Percentiles rank a stretch among this genome's conserved stretches.
Conservation (phyloP, 2,113 vertebrate species). For the Mastomys coucha region DNA sequence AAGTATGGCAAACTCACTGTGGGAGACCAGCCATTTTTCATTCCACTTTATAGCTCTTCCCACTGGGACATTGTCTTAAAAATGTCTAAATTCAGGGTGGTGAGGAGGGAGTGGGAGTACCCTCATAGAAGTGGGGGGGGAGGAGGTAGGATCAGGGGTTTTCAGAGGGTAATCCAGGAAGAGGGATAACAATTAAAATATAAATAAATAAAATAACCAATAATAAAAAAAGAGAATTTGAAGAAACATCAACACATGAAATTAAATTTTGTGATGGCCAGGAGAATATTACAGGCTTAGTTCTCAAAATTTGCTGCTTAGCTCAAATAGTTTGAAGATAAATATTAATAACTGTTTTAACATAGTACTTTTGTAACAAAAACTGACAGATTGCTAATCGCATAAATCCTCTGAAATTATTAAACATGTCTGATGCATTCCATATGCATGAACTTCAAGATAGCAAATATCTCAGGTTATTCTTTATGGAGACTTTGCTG, state of each 20-base stretch:
- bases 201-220: too few species aligned
- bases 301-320: neutral
- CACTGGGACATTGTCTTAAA: neutral
- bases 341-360: neutral
- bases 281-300: neutral
- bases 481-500: neutral
- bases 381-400: neutral
- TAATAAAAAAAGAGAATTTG: neutral
- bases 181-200: too few species aligned
- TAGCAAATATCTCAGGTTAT: slow-evolving; percentile 41
- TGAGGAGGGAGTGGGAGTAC: too few species aligned
- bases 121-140: too few species aligned
- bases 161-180: too few species aligned
- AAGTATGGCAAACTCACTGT: neutral
- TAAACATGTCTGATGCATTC: neutral
- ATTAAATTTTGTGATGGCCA: neutral
- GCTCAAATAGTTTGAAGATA: neutral
- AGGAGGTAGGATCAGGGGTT: too few species aligned
- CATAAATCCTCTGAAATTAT: neutral
- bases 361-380: neutral
- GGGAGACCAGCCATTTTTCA: neutral
- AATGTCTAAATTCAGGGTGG: neutral
- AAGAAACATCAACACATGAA: neutral
- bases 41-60: neutral
- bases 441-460: slow-evolving; percentile 7